Evolutionary conservation across 1,140 invertebrate species (phyloP), one percentile per base, ranked within the genome.

Genomic region (Drosophila navojoa): DNA sequence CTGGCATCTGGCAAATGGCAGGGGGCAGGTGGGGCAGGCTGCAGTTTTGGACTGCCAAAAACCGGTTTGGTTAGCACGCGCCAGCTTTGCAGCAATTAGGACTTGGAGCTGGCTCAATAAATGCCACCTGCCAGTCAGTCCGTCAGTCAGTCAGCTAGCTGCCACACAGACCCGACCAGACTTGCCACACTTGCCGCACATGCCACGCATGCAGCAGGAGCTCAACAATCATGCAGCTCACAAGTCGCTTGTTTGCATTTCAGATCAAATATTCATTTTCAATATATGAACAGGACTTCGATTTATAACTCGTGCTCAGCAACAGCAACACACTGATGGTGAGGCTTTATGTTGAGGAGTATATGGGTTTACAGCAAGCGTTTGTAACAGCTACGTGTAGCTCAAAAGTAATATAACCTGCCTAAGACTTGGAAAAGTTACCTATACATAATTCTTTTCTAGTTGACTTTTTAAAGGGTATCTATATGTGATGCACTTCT

Each of bases 191-290:
- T 16, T 16, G 42, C 42, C 35, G 11, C 35, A 38, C n/a, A 29
- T 11, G 35, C 16, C 6, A 49, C 27, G 32, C 62, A 44, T 42
- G 50, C 38, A 35, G 16, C 45, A 16, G 55, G 52, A 54, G 38
- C 32, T 57, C 44, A 52, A 62, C 64, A 47, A 67, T 72, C 69
- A 58, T 38, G 50, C 27, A 22, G 50, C 15, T 62, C 57, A n/a
- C 10, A 47, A 69, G 16, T 57, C 64, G 38, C 52, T 62, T 67
- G 77, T 62, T 76, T 73, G 47, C 60, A 40, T 32, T 32, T 35
- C 35, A 61, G 60, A 87, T 85, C 76, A 85, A 85, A 87, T 78
- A 85, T 85, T 87, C 55, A 85, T 78, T 81, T 81, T 68, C 81
- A 75, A 86, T 86, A 81, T 81, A 47, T 59, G 63, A 68, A 15